These are phyloP conservation scores for Argyrosomus regius DNA, from an alignment of 2,797 vertebrate genomes.

Conservation along the genomic window DNA sequence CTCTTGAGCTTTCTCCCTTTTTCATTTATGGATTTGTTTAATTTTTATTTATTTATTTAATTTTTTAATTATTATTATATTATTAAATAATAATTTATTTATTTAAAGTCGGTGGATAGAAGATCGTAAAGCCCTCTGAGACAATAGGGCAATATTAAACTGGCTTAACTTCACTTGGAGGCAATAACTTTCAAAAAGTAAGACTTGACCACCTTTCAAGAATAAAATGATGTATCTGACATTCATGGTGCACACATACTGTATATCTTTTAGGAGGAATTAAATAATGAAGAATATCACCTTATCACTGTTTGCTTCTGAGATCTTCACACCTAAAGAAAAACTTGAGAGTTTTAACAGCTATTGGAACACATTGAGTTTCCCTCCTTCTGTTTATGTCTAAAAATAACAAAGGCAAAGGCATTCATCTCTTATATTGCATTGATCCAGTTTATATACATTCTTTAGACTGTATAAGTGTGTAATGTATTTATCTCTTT, in stretches of 20 bases:
- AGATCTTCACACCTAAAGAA: conserved; percentile 8
- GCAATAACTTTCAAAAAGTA: not conserved
- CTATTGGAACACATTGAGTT: not conserved
- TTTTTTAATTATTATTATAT: too few relatives aligned
- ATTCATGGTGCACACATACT: too few relatives aligned
- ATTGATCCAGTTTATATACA: not conserved
- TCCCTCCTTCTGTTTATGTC: conserved; percentile 10
- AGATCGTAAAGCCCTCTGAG: too few relatives aligned
- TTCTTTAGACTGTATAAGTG: not conserved
- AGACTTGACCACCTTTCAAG: too few relatives aligned
- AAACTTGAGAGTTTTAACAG: conserved; percentile 13
- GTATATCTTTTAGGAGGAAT: not conserved
- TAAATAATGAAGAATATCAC: not conserved
- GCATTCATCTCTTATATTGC: not conserved
- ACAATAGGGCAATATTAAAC: not conserved
- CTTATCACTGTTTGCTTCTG: not conserved
- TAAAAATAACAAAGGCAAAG: conserved; percentile 28
- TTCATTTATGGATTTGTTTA: too few relatives aligned
- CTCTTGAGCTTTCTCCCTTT: too few relatives aligned
- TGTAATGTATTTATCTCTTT: conserved; percentile 4
- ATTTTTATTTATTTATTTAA: too few relatives aligned
- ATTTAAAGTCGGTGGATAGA: too few relatives aligned
- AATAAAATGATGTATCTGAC: not conserved
- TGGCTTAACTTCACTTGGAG: too few relatives aligned
- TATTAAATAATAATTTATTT: too few relatives aligned